Evolutionary conservation across 2,797 vertebrate genomes (phyloP), one percentile per base, ranked within the genome.

Genomic region (Ctenopoma multispine): DNA sequence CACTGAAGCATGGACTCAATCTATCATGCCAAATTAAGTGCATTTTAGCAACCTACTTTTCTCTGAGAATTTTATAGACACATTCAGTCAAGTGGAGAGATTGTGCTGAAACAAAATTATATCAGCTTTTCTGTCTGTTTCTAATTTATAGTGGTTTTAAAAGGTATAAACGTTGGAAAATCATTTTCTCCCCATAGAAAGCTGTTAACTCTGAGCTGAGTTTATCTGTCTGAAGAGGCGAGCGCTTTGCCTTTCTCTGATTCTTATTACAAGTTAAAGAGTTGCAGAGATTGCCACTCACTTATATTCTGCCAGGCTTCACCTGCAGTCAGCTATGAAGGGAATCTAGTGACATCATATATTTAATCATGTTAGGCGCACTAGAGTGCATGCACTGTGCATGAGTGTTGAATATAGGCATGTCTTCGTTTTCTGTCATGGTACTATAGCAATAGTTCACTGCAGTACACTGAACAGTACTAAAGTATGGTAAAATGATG

Each of bases 1-100:
- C 97, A 97, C 93, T 96, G 97, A 97, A 97, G 97, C 97, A 96
- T 98, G 96, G 96, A 98, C 97, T 97, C 97, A 98, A 99, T 99
- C 98, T 99, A 99, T 99, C 98, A 99, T 98, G 97, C 96, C 97
- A 99, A 99, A 99, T 99, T 99, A 99, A 98, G 97, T 98, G 96
- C 96, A 96, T 98, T 99, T 99, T 98, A 98, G 97, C 96, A 99
- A 98, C 97, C 97, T 98, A 98, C 96, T 97, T 99, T 98, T 97
- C 96, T 96, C 95, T 95, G 94, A 94, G 95, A 97, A 97, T 98
- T 97, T 97, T 98, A 98, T 97, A 97, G 96, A 98, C 96, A 97
- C 95, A 95, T 97, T 96, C 94, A 95, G 95, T 95, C 93, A 94
- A 96, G 97, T 95, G 92, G 94, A 96, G 94, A 96, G 95, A 96